Evolutionary conservation across 2,113 vertebrate genomes (phyloP).

Genomic region (Colistium nudipinnis): DNA sequence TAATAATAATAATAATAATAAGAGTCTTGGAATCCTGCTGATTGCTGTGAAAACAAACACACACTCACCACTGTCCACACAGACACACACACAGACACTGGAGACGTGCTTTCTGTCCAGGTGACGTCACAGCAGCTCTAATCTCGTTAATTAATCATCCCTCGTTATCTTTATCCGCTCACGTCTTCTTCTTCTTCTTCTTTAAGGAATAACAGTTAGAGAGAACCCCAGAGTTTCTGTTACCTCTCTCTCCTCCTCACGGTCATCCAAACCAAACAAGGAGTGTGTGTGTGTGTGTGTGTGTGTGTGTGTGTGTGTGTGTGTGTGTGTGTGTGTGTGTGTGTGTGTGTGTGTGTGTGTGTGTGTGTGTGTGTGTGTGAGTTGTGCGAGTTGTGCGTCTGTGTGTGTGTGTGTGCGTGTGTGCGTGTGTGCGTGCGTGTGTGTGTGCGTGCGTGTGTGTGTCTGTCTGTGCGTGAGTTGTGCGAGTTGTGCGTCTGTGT

Average conservation of each 20-base stretch:
- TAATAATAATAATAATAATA: too few species aligned
- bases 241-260: constrained; percentile 5
- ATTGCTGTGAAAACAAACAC: constrained; percentile 67
- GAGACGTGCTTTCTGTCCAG: too few species aligned
- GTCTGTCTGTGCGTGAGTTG: not conserved
- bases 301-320: not conserved
- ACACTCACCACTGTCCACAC: constrained; percentile 21
- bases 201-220: too few species aligned
- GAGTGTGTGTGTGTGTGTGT: constrained; percentile 9
- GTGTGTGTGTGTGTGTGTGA: constrained; percentile 26
- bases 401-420: too few species aligned
- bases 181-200: too few species aligned
- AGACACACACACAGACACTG: not conserved
- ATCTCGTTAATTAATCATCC: too few species aligned
- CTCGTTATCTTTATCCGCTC: too few species aligned
- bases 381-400: too few species aligned
- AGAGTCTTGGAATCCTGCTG: too few species aligned
- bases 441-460: not conserved
- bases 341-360: not conserved
- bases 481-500: too few species aligned
- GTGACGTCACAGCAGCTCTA: too few species aligned
- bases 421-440: constrained; percentile 6
- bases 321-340: constrained; percentile 14
- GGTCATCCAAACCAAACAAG: constrained; percentile 68
- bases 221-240: too few species aligned